Percentiles rank a stretch among this genome's conserved stretches.
Evolutionary conservation across 2,113 vertebrate genomes (phyloP).

Genomic region (Dermatemys mawii): DNA sequence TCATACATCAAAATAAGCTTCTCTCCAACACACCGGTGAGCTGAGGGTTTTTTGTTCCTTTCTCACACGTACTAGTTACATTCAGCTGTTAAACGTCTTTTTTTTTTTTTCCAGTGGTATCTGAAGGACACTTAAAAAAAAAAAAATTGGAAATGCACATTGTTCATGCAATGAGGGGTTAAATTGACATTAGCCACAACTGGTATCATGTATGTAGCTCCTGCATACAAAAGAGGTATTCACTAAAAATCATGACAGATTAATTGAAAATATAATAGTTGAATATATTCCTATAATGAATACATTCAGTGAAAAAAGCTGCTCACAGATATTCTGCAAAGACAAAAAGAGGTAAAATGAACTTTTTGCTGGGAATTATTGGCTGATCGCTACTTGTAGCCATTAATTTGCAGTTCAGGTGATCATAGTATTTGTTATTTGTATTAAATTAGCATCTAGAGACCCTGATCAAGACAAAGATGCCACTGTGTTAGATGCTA

Average conservation of each 20-base stretch:
- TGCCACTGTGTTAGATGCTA: background rate
- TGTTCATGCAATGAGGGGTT: background rate
- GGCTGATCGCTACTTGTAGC: background rate
- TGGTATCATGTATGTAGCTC: fast-evolving
- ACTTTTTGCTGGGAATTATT: background rate
- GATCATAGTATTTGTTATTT: background rate
- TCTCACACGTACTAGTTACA: constrained; percentile 1
- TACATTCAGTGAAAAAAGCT: background rate
- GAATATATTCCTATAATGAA: background rate
- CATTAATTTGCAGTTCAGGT: background rate
- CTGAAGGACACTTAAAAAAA: background rate
- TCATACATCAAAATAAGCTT: background rate
- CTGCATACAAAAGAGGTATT: background rate
- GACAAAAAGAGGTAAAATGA: background rate
- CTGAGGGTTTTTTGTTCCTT: background rate
- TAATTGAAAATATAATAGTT: background rate
- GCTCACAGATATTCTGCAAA: background rate
- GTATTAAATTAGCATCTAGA: background rate
- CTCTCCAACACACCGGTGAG: background rate
- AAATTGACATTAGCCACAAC: background rate
- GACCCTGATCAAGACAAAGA: background rate
- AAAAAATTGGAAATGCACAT: background rate
- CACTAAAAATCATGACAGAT: background rate
- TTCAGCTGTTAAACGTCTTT: constrained; percentile 26
- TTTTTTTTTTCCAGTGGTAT: background rate